A percentile compares a stretch with the other conserved stretches of the same genome.
These are phyloP conservation scores for Stenchaetothrips biformis DNA, from an alignment of 2,888 invertebrate genomes.

Conservation along the genomic window DNA sequence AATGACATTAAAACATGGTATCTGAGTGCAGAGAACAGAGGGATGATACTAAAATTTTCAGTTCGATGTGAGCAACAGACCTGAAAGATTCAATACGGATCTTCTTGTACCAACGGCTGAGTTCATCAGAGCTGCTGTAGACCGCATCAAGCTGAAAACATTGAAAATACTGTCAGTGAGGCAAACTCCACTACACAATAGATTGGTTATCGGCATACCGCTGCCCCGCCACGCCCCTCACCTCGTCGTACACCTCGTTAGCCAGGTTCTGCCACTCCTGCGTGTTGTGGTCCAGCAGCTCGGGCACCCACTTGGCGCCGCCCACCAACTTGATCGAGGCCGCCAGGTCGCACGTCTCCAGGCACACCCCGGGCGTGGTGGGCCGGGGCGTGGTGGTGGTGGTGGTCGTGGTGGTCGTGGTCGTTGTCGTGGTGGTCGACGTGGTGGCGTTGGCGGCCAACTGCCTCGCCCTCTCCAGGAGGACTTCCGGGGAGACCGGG, in stretches of 20 bases:
- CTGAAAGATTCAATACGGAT: slow-evolving; percentile 80
- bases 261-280: slow-evolving; percentile 80
- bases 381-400: slow-evolving; percentile 64
- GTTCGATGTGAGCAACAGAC: slow-evolving; percentile 43
- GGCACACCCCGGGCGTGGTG: slow-evolving; percentile 74
- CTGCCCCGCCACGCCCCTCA: slow-evolving; percentile 43
- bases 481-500: slow-evolving; percentile 76
- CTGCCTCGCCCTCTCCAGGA: slow-evolving; percentile 56
- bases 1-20: neutral
- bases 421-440: slow-evolving; percentile 57
- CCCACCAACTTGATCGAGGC: slow-evolving; percentile 80
- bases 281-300: slow-evolving; percentile 78
- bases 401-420: slow-evolving; percentile 65
- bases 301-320: slow-evolving; percentile 78
- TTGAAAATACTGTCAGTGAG: slow-evolving; percentile 34
- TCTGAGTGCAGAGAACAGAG: neutral
- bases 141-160: slow-evolving; percentile 72
- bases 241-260: slow-evolving; percentile 73
- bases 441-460: slow-evolving; percentile 58
- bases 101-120: slow-evolving; percentile 78
- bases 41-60: no score
- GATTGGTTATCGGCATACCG: neutral
- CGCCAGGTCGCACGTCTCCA: slow-evolving; percentile 74
- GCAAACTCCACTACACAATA: slow-evolving; percentile 19
- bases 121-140: slow-evolving; percentile 66